Percentiles rank a stretch among this genome's conserved stretches.
Evolutionary conservation across 2,113 vertebrate genomes (phyloP).

Genomic region (Phainopepla nitens): DNA sequence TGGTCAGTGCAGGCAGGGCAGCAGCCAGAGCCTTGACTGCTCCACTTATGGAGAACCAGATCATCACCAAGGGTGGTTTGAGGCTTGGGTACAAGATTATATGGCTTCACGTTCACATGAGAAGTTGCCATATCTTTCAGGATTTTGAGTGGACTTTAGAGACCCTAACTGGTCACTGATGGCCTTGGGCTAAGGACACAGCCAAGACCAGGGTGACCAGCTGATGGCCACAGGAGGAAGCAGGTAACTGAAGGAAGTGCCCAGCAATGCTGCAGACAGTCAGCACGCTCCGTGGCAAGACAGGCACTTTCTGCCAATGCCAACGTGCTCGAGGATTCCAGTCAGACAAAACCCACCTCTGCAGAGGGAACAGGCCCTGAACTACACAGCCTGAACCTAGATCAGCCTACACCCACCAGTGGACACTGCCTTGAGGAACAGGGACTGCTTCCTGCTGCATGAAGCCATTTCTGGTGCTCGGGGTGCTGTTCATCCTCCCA

Average conservation of each 20-base stretch:
- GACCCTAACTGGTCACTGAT: neutral
- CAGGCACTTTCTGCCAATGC: neutral
- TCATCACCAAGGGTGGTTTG: neutral
- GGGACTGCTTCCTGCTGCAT: neutral
- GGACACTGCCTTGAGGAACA: neutral
- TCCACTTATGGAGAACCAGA: neutral
- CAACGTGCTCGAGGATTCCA: neutral
- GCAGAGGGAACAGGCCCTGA: neutral
- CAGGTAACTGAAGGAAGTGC: neutral
- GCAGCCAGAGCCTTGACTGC: neutral
- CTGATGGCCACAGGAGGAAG: neutral
- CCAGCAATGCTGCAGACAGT: neutral
- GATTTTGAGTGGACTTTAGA: neutral
- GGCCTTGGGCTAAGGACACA: neutral
- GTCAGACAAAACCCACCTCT: neutral
- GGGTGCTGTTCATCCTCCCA: neutral
- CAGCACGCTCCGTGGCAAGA: accelerated
- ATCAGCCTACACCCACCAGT: neutral
- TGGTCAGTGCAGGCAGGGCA: neutral
- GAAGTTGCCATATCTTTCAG: neutral
- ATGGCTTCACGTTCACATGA: neutral
- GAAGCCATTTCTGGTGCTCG: neutral
- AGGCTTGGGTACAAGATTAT: neutral
- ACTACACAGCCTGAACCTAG: neutral
- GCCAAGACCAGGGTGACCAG: accelerated